Percentiles rank a stretch among this genome's conserved stretches.
phyloP scores from a whole-genome alignment of 2,888 invertebrate genomes.

The Melangyna quadrimaculata region DNA sequence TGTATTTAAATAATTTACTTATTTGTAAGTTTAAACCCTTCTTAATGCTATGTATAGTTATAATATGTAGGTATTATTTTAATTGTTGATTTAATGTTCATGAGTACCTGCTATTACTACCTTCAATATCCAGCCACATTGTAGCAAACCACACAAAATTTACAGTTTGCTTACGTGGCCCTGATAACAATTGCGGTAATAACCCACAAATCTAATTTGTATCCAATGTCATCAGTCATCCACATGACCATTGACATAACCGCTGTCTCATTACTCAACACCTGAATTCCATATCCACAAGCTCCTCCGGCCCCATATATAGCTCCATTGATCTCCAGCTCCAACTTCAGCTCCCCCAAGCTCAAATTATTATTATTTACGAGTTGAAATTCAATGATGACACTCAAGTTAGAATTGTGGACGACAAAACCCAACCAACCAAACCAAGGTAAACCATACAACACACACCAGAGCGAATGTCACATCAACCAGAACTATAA shows the following conservation, averaged over 20 bases:
- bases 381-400: conserved; percentile 22
- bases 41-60: too few relatives aligned
- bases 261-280: conserved; percentile 61
- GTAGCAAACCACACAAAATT: conserved; percentile 13
- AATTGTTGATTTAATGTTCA: too few relatives aligned
- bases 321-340: too few relatives aligned
- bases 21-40: too few relatives aligned
- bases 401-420: conserved; percentile 3
- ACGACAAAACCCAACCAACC: background rate
- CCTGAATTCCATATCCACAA: conserved; percentile 18
- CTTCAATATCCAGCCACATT: too few relatives aligned
- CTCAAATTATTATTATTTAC: conserved; percentile 50
- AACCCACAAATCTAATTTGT: conserved; percentile 62
- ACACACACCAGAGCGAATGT: conserved; percentile 30
- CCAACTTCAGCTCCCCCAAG: background rate
- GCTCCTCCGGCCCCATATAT: too few relatives aligned
- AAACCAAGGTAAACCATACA: conserved; percentile 7
- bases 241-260: conserved; percentile 54
- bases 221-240: conserved; percentile 57
- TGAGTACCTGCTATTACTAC: too few relatives aligned
- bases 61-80: too few relatives aligned
- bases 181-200: conserved; percentile 43
- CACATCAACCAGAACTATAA: conserved; percentile 49
- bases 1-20: too few relatives aligned
- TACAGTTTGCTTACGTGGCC: conserved; percentile 16